Evolutionary conservation across 2,113 vertebrate genomes (phyloP).

Genomic region (Synodontis membranacea): DNA sequence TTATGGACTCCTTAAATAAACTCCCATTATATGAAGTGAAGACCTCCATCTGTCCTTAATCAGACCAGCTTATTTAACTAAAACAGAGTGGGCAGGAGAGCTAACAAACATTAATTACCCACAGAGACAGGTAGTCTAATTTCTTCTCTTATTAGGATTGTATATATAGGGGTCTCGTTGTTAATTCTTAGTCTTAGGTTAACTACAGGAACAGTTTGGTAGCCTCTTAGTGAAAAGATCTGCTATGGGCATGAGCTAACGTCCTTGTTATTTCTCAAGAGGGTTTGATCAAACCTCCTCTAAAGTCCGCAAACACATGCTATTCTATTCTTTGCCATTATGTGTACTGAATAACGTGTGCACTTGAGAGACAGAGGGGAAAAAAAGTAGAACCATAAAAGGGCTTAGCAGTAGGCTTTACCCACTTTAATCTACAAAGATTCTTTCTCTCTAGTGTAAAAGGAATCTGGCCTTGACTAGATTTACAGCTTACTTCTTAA

Average conservation of each 20-base stretch:
- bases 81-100: constrained; percentile 14
- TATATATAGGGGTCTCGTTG: constrained; percentile 6
- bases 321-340: constrained; percentile 28
- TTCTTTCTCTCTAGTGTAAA: constrained; percentile 49
- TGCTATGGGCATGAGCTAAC: constrained; percentile 45
- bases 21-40: constrained; percentile 53
- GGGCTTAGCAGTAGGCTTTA: constrained; percentile 60
- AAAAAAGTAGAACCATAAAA: constrained; percentile 49
- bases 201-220: constrained; percentile 45
- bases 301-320: constrained; percentile 56
- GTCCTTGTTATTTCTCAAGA: constrained; percentile 53
- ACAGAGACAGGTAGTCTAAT: constrained; percentile 26
- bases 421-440: constrained; percentile 66
- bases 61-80: constrained; percentile 58
- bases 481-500: constrained; percentile 65
- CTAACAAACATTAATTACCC: constrained; percentile 34
- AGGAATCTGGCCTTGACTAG: constrained; percentile 41
- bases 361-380: constrained; percentile 24
- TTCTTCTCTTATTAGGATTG: neutral
- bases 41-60: constrained; percentile 48
- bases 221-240: constrained; percentile 43
- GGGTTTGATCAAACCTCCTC: constrained; percentile 54
- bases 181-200: constrained; percentile 56
- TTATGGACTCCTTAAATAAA: constrained; percentile 61
- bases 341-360: constrained; percentile 35